A percentile compares a stretch with the other conserved stretches of the same genome.
These are phyloP conservation scores for Xylocopa sonorina DNA, from an alignment of 1,140 invertebrate species.

Conservation along the genomic window DNA sequence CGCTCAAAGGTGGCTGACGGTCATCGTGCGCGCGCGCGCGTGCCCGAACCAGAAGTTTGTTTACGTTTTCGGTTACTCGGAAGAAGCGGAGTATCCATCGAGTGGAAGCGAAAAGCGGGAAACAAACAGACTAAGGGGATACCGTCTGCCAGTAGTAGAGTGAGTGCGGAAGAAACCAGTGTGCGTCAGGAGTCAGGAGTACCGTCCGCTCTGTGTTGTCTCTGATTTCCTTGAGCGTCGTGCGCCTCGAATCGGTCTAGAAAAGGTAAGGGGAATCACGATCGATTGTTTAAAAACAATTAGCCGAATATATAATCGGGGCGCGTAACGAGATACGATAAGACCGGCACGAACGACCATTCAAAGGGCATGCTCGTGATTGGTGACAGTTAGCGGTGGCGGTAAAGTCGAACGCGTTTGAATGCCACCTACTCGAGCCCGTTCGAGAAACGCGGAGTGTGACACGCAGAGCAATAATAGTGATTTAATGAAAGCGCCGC, in stretches of 20 bases:
- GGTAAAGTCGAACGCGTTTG: constrained; percentile 9
- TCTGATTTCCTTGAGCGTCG: background rate
- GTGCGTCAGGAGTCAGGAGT: constrained; percentile 5
- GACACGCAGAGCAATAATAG: background rate
- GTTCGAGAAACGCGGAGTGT: background rate
- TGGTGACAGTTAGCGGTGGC: constrained; percentile 35
- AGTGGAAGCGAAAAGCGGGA: constrained; percentile 1
- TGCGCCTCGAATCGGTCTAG: background rate
- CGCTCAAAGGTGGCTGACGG: background rate
- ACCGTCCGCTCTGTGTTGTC: background rate
- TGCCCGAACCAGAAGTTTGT: constrained; percentile 1
- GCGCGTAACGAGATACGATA: background rate
- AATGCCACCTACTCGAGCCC: background rate
- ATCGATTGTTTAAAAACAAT: constrained; percentile 12
- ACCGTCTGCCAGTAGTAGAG: constrained; percentile 18
- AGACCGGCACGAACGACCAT: background rate
- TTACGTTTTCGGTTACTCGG: constrained; percentile 25
- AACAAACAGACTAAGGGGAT: background rate
- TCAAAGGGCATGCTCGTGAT: background rate
- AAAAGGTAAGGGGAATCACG: constrained; percentile 17
- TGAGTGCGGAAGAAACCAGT: constrained; percentile 28
- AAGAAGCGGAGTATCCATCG: background rate
- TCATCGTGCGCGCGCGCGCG: background rate
- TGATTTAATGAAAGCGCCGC: constrained; percentile 21
- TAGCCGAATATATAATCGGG: background rate